Base-by-base conservation (phyloP, 37 sponge, comb jelly and placozoan genomes). In the Hormiphora californensis region DNA sequence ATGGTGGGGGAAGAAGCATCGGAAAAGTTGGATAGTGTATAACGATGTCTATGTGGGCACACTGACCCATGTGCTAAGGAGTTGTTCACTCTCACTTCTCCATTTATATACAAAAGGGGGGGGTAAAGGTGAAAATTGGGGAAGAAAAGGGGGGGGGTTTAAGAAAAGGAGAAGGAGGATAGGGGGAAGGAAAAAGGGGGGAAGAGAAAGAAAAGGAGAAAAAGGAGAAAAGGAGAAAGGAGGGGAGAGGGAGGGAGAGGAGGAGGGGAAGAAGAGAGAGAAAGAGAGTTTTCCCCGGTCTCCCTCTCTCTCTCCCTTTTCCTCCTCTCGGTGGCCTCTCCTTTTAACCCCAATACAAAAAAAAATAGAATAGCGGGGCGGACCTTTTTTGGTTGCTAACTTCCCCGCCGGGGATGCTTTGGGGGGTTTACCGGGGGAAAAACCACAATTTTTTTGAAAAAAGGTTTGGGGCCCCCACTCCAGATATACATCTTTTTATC, bases 1-100 rank as follows among this genome's bases (percentile, higher is more conserved):
- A 7, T 73, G 81, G 81, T 73, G 81, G 81, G 81, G 81, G 8
- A 73, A 73, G 81, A 73, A 73, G 25, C 81, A 73, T 28, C 8
- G 81, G 46, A 73, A 73, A 40, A 43, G 46, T n/a, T 73, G 81
- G 81, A 43, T 73, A n/a, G 81, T 73, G 25, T 73, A 73, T 46
- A n/a, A 46, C 1, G 81, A 73, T 4, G 81, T 73, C 3, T 73
- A 73, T 30, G 81, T 73, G 28, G 81, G 81, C 81, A 32, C 81
- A 4, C 81, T 73, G 36, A 73, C 46, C 8, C 81, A 73, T 46
- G 81, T 73, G n/a, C 25, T 73, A 73, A 43, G 25, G 23, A 73
- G 38, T 46, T 73, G 81, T 40, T 73, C 81, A n/a, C 38, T 73
- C 12, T 73, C 81, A 36, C 53, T 17, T 49, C 53, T 49, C 53